Conservation (phyloP, 2,113 vertebrate genomes). For the Notothenia rossii region DNA sequence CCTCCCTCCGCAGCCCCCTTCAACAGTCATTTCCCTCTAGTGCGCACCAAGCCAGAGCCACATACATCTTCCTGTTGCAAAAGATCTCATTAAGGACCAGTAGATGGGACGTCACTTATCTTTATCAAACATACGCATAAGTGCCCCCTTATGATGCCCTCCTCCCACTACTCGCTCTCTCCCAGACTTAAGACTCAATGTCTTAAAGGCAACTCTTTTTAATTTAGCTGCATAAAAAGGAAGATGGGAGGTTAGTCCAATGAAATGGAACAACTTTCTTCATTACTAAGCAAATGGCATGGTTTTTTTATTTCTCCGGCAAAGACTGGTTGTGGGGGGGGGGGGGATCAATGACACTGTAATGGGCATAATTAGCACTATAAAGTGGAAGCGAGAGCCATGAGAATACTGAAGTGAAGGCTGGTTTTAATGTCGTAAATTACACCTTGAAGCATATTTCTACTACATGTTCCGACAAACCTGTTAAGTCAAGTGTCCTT, state of each 20-base stretch:
- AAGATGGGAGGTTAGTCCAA: conserved; percentile 73
- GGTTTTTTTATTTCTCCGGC: conserved; percentile 78
- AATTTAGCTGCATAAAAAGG: conserved; percentile 74
- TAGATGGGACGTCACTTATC: conserved; percentile 89
- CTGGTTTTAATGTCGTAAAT: conserved; percentile 83
- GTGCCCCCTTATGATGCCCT: conserved; percentile 73
- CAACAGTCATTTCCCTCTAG: conserved; percentile 76
- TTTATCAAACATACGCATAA: conserved; percentile 88
- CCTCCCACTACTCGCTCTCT: conserved; percentile 30
- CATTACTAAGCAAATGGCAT: conserved; percentile 86
- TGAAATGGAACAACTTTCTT: conserved; percentile 85
- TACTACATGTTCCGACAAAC: conserved; percentile 81
- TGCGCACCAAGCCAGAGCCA: conserved; percentile 68
- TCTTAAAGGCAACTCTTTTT: conserved; percentile 86
- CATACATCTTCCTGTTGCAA: conserved; percentile 77
- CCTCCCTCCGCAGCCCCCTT: conserved; percentile 69
- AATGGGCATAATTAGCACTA: conserved; percentile 89
- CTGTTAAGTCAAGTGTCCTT: conserved; percentile 81
- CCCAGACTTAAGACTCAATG: conserved; percentile 78
- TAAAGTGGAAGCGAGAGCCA: conserved; percentile 84
- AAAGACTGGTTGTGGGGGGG: conserved; percentile 45
- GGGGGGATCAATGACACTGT: conserved; percentile 82
- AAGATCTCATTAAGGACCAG: conserved; percentile 88
- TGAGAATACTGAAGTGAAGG: conserved; percentile 82
- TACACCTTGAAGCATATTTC: conserved; percentile 80